phyloP scores from a whole-genome alignment of 1,140 invertebrate species.

The Halesus radiatus region DNA sequence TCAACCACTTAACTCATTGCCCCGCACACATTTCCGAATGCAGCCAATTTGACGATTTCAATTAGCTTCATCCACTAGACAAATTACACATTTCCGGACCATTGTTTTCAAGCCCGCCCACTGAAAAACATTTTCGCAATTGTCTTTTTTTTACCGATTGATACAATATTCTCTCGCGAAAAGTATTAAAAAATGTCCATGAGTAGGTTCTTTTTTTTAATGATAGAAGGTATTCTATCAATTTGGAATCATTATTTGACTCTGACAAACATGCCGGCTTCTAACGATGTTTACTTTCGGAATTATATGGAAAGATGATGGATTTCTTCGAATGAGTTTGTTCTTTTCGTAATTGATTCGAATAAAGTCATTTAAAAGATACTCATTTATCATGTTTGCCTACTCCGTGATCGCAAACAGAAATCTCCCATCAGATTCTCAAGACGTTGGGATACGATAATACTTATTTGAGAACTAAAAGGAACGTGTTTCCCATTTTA shows the following conservation, averaged over 20 bases:
- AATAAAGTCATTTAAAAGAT: neutral
- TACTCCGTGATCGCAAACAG: neutral
- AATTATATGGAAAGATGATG: too few species aligned
- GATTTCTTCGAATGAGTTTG: too few species aligned
- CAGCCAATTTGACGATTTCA: constrained; percentile 34
- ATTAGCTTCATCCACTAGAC: constrained; percentile 20
- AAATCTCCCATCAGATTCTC: neutral
- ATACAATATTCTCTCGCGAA: too few species aligned
- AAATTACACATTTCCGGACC: neutral
- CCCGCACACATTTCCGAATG: constrained; percentile 12
- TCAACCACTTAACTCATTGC: constrained; percentile 25
- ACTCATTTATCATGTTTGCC: neutral
- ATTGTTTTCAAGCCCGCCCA: too few species aligned
- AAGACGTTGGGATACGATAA: neutral
- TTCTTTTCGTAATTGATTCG: neutral
- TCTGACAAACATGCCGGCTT: too few species aligned
- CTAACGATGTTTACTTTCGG: too few species aligned
- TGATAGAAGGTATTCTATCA: too few species aligned
- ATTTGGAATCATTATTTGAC: too few species aligned
- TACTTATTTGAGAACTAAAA: neutral
- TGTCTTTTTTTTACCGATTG: too few species aligned
- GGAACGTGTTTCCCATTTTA: neutral
- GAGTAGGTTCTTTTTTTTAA: too few species aligned
- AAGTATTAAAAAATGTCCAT: too few species aligned
- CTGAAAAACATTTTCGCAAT: too few species aligned